A percentile compares a stretch with the other conserved stretches of the same genome.
Evolutionary conservation across 2,888 invertebrate genomes (phyloP).

Genomic region (Andrena trimmerana): DNA sequence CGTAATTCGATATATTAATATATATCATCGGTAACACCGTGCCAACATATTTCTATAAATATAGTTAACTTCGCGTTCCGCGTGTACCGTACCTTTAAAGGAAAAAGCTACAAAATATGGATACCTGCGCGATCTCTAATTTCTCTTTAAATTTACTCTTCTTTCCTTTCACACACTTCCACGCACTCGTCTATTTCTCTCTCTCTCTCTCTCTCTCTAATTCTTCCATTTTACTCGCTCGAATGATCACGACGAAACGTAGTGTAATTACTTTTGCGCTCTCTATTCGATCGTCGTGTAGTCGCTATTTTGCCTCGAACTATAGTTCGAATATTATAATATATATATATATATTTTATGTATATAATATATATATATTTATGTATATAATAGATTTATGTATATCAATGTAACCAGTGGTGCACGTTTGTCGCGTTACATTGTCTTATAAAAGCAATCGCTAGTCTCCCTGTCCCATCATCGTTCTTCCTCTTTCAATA

Average conservation of each 20-base stretch:
- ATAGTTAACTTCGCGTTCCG: constrained; percentile 82
- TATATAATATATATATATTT: constrained; percentile 61
- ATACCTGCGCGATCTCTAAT: constrained; percentile 66
- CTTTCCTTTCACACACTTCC: neutral
- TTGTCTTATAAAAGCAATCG: constrained; percentile 66
- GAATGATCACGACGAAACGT: constrained; percentile 25
- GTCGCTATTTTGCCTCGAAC: constrained; percentile 46
- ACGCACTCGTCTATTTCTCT: constrained; percentile 8
- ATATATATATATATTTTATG: constrained; percentile 54
- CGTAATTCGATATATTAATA: constrained; percentile 60
- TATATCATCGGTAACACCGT: constrained; percentile 71
- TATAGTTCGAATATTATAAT: constrained; percentile 58
- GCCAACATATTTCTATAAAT: constrained; percentile 83
- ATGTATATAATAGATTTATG: constrained; percentile 66
- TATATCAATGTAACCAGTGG: constrained; percentile 63
- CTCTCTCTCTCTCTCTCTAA: constrained; percentile 1
- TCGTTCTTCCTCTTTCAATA: constrained; percentile 11
- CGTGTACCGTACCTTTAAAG: constrained; percentile 76
- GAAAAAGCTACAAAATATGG: constrained; percentile 82
- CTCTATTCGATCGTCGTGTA: constrained; percentile 28
- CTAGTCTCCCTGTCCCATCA: constrained; percentile 38
- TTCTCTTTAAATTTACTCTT: constrained; percentile 24
- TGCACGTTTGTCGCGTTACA: constrained; percentile 51
- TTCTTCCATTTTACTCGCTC: constrained; percentile 27
- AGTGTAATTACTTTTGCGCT: constrained; percentile 20